Evolutionary conservation across 2,113 vertebrate species (phyloP), one percentile per base, ranked within the genome.

Genomic region (Corythoichthys intestinalis): DNA sequence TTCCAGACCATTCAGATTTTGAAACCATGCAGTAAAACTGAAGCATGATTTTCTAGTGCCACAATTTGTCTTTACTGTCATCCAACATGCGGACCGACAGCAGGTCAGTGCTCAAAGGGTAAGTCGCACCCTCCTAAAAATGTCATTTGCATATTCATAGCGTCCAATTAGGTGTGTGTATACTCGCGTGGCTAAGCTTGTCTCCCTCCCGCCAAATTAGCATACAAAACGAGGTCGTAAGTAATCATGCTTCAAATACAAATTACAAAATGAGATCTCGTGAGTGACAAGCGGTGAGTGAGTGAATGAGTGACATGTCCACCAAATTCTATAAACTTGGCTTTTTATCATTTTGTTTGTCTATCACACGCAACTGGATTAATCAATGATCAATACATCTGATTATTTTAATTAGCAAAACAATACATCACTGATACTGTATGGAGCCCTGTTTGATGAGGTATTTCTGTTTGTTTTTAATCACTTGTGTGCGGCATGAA

Each of bases 161-260:
- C 5, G 12, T 50, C 52, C 69, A 73, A 86, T 75, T 39, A 66
- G 46, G 62, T 75, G 72, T 71, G 59, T 72, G 47, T 62, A 49
- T 49, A 9, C 69, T 74, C 73, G 59, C 74, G 28, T 52, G 66
- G 54, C 62, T 70, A 67, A 69, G 67, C 46, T 72, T 12, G 12
- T 2, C n/a, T 72, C 50, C 59, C 6, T 17, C 34, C 12, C 38
- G 53, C 47, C 58, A 62, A 61, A 80, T 84, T 82, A 70, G 60
- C 65, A 78, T 69, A 52, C 11, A 71, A 69, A 85, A 84, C 34
- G 14, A 81, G 75, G 79, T 82, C 81, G 81, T 60, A 78, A 28
- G 57, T 71, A 85, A 81, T 85, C 71, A 83, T 65, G 65, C 20
- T 41, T 20, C 67, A 73, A 65, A 71, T 70, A 63, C 52, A 2